A percentile compares a stretch with the other conserved stretches of the same genome.
Evolutionary conservation across 2,113 vertebrate genomes (phyloP).

Genomic region (Grammomys surdaster): DNA sequence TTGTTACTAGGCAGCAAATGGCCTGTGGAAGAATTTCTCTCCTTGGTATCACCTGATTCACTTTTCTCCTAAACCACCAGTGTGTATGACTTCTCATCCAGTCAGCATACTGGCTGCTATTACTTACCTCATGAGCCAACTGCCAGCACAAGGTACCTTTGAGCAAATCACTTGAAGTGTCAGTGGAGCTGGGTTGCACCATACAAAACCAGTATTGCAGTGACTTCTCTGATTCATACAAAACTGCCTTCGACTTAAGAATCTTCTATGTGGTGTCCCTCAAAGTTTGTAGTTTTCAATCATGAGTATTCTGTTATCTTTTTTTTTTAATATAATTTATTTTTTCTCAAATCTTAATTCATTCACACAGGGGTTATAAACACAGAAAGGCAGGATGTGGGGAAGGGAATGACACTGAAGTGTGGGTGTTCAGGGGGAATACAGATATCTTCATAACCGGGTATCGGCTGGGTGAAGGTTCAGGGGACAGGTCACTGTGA

Average conservation of each 20-base stretch:
- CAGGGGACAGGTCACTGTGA: no score
- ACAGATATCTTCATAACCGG: no score
- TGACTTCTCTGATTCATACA: conserved; percentile 51
- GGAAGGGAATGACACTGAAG: no score
- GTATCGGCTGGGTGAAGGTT: no score
- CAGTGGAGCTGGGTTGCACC: neutral
- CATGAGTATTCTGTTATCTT: neutral
- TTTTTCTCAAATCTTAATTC: no score
- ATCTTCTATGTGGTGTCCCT: neutral
- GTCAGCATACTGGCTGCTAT: neutral
- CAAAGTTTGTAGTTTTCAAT: conserved; percentile 23
- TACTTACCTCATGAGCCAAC: neutral
- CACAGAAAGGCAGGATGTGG: no score
- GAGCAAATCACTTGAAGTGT: neutral
- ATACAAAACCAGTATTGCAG: neutral
- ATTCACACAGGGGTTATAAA: no score
- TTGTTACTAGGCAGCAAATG: neutral
- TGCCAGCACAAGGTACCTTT: neutral
- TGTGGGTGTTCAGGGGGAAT: no score
- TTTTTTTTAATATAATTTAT: no score
- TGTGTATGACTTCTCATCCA: neutral
- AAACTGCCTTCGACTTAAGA: conserved; percentile 8
- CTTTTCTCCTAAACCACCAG: neutral
- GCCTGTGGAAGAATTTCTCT: neutral
- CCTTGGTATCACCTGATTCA: neutral